A percentile compares a stretch with the other conserved stretches of the same genome.
Evolutionary conservation across 2,797 vertebrate genomes (phyloP).

Genomic region (Bryconaethiops microstoma): DNA sequence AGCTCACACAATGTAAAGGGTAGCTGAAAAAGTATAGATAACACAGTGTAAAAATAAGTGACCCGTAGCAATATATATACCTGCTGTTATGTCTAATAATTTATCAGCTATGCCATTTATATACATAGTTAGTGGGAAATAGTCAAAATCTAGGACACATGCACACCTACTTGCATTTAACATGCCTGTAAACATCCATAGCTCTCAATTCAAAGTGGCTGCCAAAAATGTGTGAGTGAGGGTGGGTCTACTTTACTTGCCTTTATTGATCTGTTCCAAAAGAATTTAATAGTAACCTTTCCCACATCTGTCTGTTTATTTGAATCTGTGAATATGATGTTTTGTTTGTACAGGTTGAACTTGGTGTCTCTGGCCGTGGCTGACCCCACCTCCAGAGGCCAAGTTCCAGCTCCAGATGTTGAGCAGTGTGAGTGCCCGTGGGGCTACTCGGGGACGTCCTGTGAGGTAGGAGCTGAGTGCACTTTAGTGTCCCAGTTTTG

Average conservation of each 20-base stretch:
- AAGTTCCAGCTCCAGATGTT: conserved; percentile 75
- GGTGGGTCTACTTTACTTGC: neutral
- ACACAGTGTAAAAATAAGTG: too few relatives aligned
- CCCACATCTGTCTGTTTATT: neutral
- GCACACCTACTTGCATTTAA: neutral
- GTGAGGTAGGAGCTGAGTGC: conserved; percentile 81
- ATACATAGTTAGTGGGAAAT: too few relatives aligned
- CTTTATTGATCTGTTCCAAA: neutral
- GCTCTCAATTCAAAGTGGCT: neutral
- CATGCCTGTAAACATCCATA: neutral
- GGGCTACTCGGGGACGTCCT: conserved; percentile 90
- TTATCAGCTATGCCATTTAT: too few relatives aligned
- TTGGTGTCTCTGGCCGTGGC: conserved; percentile 84
- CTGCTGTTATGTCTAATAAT: too few relatives aligned
- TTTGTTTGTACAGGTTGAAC: conserved; percentile 74
- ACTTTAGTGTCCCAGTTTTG: neutral
- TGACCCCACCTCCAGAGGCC: conserved; percentile 70
- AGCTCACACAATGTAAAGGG: too few relatives aligned
- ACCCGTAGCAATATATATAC: too few relatives aligned
- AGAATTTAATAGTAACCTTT: too few relatives aligned
- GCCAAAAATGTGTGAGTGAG: neutral
- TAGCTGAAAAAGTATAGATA: too few relatives aligned
- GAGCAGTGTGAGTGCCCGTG: conserved; percentile 93
- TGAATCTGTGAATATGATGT: neutral
- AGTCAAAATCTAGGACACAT: too few relatives aligned